Conservation (phyloP, 37 sponge, comb jelly and placozoan species). For the Beroe forskalii region DNA sequence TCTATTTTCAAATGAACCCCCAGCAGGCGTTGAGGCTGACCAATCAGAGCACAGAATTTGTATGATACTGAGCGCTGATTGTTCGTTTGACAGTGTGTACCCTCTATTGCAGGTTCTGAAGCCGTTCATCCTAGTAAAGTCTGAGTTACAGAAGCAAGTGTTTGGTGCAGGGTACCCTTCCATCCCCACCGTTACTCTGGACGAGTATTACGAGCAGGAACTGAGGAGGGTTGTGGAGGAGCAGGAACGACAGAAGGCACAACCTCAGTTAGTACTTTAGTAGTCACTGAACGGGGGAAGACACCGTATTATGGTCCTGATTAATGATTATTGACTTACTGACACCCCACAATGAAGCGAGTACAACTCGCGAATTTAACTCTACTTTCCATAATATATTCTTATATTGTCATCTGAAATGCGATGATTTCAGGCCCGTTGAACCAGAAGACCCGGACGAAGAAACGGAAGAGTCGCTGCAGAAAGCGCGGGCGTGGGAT, state of each 20-base stretch:
- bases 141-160: slow-evolving; percentile 74
- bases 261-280: slow-evolving; percentile 14
- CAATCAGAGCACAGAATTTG: too few species aligned
- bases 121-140: slow-evolving; percentile 51
- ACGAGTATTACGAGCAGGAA: slow-evolving; percentile 85
- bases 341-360: not conserved
- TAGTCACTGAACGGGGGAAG: too few species aligned
- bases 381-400: too few species aligned
- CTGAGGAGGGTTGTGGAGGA: slow-evolving; percentile 29
- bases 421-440: not conserved
- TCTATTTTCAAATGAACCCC: too few species aligned
- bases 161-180: slow-evolving; percentile 99
- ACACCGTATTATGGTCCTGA: too few species aligned
- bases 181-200: slow-evolving; percentile 87
- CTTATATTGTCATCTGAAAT: not conserved
- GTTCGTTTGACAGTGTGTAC: too few species aligned
- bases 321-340: not conserved
- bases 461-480: slow-evolving; percentile 51
- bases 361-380: too few species aligned
- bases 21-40: too few species aligned
- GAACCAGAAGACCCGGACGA: slow-evolving; percentile 63
- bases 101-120: slow-evolving; percentile 62
- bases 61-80: too few species aligned
- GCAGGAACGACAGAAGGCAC: not conserved
- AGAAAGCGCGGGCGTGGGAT: slow-evolving; percentile 52